Evolutionary conservation across 2,113 vertebrate genomes (phyloP).

Genomic region (Ictalurus punctatus): DNA sequence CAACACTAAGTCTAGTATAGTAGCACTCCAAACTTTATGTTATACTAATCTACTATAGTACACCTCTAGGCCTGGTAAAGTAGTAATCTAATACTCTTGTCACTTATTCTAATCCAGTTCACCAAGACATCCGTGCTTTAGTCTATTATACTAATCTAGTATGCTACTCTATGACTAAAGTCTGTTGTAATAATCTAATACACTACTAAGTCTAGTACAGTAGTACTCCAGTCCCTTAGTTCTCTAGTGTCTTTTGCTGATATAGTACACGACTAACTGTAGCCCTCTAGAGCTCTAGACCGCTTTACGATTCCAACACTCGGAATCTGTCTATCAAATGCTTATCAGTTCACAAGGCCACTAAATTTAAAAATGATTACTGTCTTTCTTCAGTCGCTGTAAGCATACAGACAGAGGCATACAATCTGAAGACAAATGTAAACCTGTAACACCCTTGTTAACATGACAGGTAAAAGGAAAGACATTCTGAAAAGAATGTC

Average conservation of each 20-base stretch:
- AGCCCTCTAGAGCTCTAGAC: background rate
- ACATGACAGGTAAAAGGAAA: slow-evolving; percentile 14
- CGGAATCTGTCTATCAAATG: background rate
- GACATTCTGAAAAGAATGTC: background rate
- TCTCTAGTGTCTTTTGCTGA: background rate
- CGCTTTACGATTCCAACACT: background rate
- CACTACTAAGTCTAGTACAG: background rate
- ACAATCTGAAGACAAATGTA: slow-evolving; percentile 29
- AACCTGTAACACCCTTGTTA: slow-evolving; percentile 37
- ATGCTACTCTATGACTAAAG: background rate
- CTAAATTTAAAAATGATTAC: background rate
- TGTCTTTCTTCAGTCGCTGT: slow-evolving; percentile 39
- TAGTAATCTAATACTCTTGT: background rate
- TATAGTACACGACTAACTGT: background rate
- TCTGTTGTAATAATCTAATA: background rate
- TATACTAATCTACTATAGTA: background rate
- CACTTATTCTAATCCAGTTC: background rate
- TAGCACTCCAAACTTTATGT: background rate
- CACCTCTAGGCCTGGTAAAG: background rate
- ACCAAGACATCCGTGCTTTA: background rate
- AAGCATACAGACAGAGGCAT: slow-evolving; percentile 37
- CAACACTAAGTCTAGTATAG: background rate
- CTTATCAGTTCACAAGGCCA: background rate
- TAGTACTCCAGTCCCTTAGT: background rate
- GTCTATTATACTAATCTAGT: background rate